Conservation (phyloP, 2,113 vertebrate species). For the Sterna hirundo region DNA sequence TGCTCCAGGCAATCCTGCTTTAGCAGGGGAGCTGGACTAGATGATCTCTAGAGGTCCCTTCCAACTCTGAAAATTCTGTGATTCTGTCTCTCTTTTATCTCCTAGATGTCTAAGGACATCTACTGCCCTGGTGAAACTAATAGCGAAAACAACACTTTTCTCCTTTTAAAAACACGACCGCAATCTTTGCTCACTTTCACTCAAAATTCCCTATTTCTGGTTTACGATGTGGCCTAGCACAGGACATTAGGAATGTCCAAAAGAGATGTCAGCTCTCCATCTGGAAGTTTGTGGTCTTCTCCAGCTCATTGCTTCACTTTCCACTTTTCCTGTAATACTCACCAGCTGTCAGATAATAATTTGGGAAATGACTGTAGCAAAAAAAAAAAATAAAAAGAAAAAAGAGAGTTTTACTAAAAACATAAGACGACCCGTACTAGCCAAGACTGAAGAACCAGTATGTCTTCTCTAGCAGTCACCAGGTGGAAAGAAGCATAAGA, state of each 20-base stretch:
- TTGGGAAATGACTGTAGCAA: neutral
- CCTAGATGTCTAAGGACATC: neutral
- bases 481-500: neutral
- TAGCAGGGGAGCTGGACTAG: too few species aligned
- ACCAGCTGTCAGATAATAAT: neutral
- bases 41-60: too few species aligned
- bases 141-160: neutral
- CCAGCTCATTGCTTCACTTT: neutral
- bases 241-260: neutral
- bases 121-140: neutral
- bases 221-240: neutral
- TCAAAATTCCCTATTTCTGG: neutral
- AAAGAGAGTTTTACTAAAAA: neutral
- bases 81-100: neutral
- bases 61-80: too few species aligned
- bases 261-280: neutral
- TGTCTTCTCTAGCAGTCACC: neutral
- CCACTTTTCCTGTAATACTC: neutral
- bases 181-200: neutral
- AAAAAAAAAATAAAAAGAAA: neutral
- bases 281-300: neutral
- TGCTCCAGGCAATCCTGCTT: too few species aligned
- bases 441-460: neutral
- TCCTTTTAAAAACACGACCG: neutral
- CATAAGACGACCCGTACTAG: neutral